Evolutionary conservation across 2,888 invertebrate species (phyloP).

Genomic region (Cyclophora punctaria): DNA sequence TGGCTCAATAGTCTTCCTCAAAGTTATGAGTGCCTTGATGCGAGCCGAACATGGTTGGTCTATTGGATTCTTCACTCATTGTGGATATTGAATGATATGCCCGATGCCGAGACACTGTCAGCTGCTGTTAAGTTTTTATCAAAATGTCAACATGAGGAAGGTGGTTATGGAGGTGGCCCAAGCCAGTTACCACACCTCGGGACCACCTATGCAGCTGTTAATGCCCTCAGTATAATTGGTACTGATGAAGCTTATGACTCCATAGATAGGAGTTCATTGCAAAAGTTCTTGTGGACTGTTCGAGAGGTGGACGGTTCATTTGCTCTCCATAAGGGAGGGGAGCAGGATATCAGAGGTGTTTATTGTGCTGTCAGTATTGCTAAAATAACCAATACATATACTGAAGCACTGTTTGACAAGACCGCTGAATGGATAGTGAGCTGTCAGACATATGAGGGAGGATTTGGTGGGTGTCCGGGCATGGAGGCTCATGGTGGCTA

Average conservation of each 20-base stretch:
- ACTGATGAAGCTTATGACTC: conserved; percentile 89
- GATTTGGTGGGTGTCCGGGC: conserved; percentile 91
- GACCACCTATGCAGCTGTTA: conserved; percentile 97
- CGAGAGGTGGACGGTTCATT: conserved; percentile 92
- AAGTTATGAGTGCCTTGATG: conserved; percentile 90
- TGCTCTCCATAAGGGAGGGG: conserved; percentile 92
- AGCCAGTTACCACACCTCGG: conserved; percentile 95
- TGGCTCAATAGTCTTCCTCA: conserved; percentile 80
- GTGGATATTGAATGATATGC: conserved; percentile 77
- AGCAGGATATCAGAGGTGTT: conserved; percentile 95
- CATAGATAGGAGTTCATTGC: conserved; percentile 86
- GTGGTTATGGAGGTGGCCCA: conserved; percentile 97
- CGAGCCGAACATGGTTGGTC: conserved; percentile 96
- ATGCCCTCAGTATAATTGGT: conserved; percentile 92
- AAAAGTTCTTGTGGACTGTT: conserved; percentile 85
- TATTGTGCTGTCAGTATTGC: conserved; percentile 97
- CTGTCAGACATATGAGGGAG: conserved; percentile 99
- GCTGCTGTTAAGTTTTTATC: conserved; percentile 53
- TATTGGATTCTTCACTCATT: conserved; percentile 98
- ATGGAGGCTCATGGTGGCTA: conserved; percentile 99
- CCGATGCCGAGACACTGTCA: conserved; percentile 53
- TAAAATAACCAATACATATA: conserved; percentile 86
- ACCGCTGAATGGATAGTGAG: conserved; percentile 95
- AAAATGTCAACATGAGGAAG: conserved; percentile 84
- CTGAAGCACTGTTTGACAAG: conserved; percentile 84